These are phyloP conservation scores for Auanema sp. DNA, from an alignment of 2,888 invertebrate genomes.

Conservation along the genomic window DNA sequence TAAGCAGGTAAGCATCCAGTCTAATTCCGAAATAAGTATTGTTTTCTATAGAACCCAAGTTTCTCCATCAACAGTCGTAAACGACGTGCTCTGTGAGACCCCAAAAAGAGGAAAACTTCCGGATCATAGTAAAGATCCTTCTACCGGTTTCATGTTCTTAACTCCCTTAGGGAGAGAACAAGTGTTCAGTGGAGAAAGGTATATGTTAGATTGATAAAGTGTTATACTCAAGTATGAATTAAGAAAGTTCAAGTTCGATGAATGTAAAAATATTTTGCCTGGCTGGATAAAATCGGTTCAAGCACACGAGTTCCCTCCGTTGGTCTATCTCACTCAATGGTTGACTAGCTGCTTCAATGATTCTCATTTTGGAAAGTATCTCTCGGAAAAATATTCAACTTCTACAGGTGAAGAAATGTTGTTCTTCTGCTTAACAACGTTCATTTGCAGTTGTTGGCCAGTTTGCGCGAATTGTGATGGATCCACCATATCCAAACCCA, in stretches of 20 bases:
- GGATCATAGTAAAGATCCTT: conserved; percentile 32
- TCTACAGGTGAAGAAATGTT: too few relatives aligned
- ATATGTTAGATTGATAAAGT: neutral
- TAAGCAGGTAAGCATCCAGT: conserved; percentile 2
- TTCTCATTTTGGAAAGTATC: too few relatives aligned
- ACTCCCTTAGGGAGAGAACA: conserved; percentile 34
- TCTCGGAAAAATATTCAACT: too few relatives aligned
- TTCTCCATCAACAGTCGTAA: neutral
- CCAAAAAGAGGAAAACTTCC: conserved; percentile 33
- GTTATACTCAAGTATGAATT: neutral
- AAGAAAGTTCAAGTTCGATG: conserved; percentile 22
- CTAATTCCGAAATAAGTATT: conserved; percentile 7
- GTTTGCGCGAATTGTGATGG: conserved; percentile 29
- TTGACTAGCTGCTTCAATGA: too few relatives aligned
- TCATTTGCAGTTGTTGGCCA: conserved; percentile 22
- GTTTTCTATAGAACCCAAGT: neutral
- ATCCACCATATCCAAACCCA: conserved; percentile 37
- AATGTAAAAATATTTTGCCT: neutral
- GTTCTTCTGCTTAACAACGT: too few relatives aligned
- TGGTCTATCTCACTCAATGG: conserved; percentile 4
- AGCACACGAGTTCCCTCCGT: neutral
- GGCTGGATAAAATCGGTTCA: neutral
- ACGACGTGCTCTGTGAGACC: conserved; percentile 23
- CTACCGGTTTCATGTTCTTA: conserved; percentile 30
- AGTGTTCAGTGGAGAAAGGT: conserved; percentile 31